phyloP scores from a whole-genome alignment of 2,113 vertebrate species.

The Electrona antarctica region DNA sequence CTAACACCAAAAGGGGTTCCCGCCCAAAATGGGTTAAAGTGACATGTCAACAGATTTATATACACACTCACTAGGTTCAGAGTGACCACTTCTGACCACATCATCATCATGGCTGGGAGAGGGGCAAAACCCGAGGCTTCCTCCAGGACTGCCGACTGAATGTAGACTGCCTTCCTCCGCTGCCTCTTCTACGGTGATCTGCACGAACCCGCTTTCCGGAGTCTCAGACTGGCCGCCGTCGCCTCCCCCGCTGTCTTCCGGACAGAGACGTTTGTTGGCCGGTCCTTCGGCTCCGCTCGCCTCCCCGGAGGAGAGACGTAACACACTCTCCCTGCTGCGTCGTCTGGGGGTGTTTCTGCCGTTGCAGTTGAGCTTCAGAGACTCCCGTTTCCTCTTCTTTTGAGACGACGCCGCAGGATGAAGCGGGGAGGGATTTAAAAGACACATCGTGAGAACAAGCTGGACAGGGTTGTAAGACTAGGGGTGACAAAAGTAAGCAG shows the following conservation, averaged over 20 bases:
- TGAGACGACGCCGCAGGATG: background rate
- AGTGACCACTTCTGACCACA: background rate
- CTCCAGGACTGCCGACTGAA: background rate
- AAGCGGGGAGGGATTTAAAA: background rate
- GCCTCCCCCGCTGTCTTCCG: slow-evolving; percentile 25
- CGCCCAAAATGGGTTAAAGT: too few relatives aligned
- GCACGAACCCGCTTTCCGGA: slow-evolving; percentile 41
- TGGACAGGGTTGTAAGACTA: background rate
- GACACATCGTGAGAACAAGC: background rate
- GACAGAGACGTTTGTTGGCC: background rate
- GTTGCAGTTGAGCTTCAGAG: slow-evolving; percentile 2
- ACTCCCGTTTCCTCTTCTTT: slow-evolving; percentile 52
- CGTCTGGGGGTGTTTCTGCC: slow-evolving; percentile 37
- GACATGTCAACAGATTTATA: background rate
- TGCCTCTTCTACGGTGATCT: slow-evolving; percentile 52
- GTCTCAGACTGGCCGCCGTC: slow-evolving; percentile 23
- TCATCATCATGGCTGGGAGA: slow-evolving; percentile 20
- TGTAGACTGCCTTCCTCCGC: slow-evolving; percentile 15
- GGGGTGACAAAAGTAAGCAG: too few relatives aligned
- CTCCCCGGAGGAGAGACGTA: slow-evolving; percentile 55
- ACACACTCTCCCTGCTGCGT: slow-evolving; percentile 57
- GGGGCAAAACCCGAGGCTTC: background rate
- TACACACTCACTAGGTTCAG: slow-evolving; percentile 73
- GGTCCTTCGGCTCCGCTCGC: slow-evolving; percentile 12
- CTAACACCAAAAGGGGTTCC: too few relatives aligned